Percentiles rank a stretch among this genome's conserved stretches.
These are phyloP conservation scores for Blastomussa wellsi DNA, from an alignment of 92 coral and sea anemone species.

Conservation along the genomic window DNA sequence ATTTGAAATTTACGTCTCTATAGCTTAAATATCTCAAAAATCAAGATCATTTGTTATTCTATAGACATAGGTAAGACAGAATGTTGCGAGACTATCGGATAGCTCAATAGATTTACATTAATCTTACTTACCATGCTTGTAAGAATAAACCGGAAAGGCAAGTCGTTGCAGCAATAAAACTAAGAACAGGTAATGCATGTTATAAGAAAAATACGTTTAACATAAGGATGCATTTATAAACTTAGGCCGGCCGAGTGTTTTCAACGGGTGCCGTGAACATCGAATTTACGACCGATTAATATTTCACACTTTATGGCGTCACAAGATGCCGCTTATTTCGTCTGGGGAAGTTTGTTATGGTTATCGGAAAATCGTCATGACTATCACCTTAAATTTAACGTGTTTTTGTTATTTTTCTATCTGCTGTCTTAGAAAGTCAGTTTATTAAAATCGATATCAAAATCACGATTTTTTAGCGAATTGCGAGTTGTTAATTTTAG, in stretches of 20 bases:
- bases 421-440: background rate
- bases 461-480: too few species aligned
- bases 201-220: slow-evolving; percentile 3
- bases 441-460: background rate
- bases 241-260: slow-evolving; percentile 9
- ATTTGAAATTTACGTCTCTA: background rate
- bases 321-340: slow-evolving; percentile 1
- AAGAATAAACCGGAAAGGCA: background rate
- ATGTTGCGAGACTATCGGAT: background rate
- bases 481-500: background rate
- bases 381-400: background rate
- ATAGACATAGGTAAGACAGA: background rate
- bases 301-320: slow-evolving; percentile 42
- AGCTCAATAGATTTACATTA: background rate
- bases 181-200: slow-evolving; percentile 42
- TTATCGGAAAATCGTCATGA: background rate
- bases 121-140: slow-evolving; percentile 22
- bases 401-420: background rate
- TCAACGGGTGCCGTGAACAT: slow-evolving; percentile 31
- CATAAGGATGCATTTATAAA: slow-evolving; percentile 25
- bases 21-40: too few species aligned
- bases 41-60: background rate
- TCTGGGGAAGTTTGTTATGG: slow-evolving; percentile 19
- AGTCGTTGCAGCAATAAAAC: slow-evolving; percentile 32
- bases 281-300: slow-evolving; percentile 29